phyloP scores from a whole-genome alignment of 2,888 invertebrate genomes.

The Latheticus oryzae region DNA sequence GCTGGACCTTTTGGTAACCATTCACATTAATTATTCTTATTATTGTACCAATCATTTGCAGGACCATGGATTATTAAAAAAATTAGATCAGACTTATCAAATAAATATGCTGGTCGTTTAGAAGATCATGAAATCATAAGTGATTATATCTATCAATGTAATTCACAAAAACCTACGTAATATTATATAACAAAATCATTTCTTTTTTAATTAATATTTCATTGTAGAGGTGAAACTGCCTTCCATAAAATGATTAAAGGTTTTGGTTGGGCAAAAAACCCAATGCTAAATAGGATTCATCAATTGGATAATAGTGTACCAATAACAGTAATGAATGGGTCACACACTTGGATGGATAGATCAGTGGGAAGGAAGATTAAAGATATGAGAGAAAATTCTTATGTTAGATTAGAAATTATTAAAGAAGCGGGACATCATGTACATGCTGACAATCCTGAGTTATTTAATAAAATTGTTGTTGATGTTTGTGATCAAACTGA shows the following conservation, averaged over 20 bases:
- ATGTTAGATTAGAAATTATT: constrained; percentile 85
- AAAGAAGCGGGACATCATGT: constrained; percentile 94
- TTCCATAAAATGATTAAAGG: constrained; percentile 90
- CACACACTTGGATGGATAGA: constrained; percentile 94
- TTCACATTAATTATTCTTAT: not conserved
- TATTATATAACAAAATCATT: constrained; percentile 1
- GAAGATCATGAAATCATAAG: constrained; percentile 81
- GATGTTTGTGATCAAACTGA: constrained; percentile 71
- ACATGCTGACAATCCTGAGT: constrained; percentile 89
- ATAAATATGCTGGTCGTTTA: constrained; percentile 79
- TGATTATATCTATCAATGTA: constrained; percentile 96
- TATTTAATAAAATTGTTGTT: constrained; percentile 85
- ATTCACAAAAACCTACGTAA: constrained; percentile 90
- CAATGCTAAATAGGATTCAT: constrained; percentile 87
- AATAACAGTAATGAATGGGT: constrained; percentile 91
- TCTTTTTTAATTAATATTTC: constrained; percentile 4
- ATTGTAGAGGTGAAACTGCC: constrained; percentile 86
- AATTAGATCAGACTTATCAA: constrained; percentile 87
- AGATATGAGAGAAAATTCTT: constrained; percentile 73
- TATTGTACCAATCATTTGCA: constrained; percentile 53
- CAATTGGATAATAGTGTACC: constrained; percentile 78
- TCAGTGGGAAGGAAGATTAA: constrained; percentile 82
- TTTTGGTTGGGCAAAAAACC: constrained; percentile 96
- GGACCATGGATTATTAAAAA: constrained; percentile 90
- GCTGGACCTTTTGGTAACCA: constrained; percentile 83